These are phyloP conservation scores for Euglossa dilemma DNA, from an alignment of 1,140 invertebrate species.

Conservation along the genomic window DNA sequence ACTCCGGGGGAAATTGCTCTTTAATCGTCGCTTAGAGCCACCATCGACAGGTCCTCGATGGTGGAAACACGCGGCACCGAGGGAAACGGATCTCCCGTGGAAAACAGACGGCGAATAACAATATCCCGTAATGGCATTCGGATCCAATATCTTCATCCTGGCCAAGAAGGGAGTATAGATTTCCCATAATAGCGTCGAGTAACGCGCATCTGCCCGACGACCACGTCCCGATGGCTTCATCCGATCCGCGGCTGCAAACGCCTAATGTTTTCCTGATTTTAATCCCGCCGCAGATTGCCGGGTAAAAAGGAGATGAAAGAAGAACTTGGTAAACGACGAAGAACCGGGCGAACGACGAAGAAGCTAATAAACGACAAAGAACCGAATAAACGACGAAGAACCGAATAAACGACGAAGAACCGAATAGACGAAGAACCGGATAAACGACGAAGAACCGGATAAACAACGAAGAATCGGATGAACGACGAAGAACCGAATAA, in stretches of 20 bases:
- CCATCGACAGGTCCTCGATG: background rate
- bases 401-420: too few species aligned
- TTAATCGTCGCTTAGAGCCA: background rate
- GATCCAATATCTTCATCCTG: constrained; percentile 5
- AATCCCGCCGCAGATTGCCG: too few species aligned
- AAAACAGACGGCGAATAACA: constrained; percentile 1
- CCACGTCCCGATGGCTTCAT: background rate
- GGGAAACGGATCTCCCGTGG: background rate
- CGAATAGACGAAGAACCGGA: too few species aligned
- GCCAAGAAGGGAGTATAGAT: constrained; percentile 23
- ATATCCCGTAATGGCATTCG: constrained; percentile 10
- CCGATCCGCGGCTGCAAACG: background rate
- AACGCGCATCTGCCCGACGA: background rate
- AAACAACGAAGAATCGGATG: too few species aligned
- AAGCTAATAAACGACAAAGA: too few species aligned
- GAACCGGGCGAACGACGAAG: too few species aligned
- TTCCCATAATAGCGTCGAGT: constrained; percentile 11
- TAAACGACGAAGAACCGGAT: too few species aligned
- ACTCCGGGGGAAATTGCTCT: background rate
- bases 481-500: too few species aligned
- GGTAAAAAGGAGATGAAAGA: too few species aligned
- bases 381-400: too few species aligned
- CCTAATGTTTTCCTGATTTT: too few species aligned
- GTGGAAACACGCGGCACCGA: background rate
- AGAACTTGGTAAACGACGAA: too few species aligned